Evolutionary conservation across 2,888 invertebrate genomes (phyloP).

Genomic region (Nemurella pictetii): DNA sequence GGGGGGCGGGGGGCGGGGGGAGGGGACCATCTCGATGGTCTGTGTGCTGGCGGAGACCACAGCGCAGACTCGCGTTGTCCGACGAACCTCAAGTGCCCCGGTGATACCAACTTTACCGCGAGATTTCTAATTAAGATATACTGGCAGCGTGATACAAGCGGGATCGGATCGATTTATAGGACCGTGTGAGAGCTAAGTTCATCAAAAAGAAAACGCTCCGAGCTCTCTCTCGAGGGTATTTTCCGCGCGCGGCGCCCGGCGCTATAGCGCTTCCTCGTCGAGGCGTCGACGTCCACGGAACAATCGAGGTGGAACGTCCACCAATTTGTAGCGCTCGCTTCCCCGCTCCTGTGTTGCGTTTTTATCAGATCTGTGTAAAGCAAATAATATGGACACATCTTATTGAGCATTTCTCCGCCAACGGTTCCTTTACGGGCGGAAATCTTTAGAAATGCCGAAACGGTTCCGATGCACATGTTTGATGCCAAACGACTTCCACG

Average conservation of each 20-base stretch:
- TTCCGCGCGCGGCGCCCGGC: neutral
- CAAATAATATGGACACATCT: neutral
- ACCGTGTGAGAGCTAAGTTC: slow-evolving; percentile 21
- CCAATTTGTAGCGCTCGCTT: slow-evolving; percentile 6
- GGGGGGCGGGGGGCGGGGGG: too few species aligned
- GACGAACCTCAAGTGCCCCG: neutral
- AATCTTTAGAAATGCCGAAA: neutral
- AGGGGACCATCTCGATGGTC: too few species aligned
- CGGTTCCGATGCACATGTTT: neutral
- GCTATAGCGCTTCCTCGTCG: neutral
- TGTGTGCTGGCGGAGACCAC: too few species aligned
- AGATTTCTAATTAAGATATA: slow-evolving; percentile 30
- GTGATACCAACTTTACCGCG: slow-evolving; percentile 17
- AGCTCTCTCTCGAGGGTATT: slow-evolving; percentile 4
- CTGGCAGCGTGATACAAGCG: neutral
- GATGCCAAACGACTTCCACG: neutral
- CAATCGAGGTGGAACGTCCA: neutral
- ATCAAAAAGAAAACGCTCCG: slow-evolving; percentile 19
- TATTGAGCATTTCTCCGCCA: neutral
- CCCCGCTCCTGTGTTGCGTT: neutral
- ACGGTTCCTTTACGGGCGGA: neutral
- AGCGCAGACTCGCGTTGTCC: neutral
- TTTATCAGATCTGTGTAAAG: neutral
- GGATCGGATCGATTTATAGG: slow-evolving; percentile 11
- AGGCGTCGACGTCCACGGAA: neutral